phyloP scores from a whole-genome alignment of 2,888 invertebrate genomes.

The Minunthozetes semirufus region DNA sequence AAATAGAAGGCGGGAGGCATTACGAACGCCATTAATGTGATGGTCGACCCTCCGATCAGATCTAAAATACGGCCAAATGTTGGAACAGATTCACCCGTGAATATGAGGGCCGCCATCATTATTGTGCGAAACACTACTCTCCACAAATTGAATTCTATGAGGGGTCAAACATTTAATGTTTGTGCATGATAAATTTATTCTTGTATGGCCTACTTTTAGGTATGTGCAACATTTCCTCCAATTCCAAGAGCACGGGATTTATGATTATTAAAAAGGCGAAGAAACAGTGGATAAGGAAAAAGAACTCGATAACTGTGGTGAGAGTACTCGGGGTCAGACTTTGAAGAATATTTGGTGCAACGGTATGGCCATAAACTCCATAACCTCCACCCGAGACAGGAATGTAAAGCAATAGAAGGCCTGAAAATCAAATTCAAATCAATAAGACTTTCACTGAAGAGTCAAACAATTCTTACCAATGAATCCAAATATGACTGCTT shows the following conservation, averaged over 20 bases:
- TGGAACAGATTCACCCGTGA: constrained; percentile 56
- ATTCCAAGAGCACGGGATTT: constrained; percentile 67
- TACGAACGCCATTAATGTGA: constrained; percentile 70
- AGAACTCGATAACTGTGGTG: constrained; percentile 56
- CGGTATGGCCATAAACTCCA: constrained; percentile 58
- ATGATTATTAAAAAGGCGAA: constrained; percentile 63
- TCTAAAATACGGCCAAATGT: constrained; percentile 79
- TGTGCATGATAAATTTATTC: no score
- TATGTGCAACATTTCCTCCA: constrained; percentile 68
- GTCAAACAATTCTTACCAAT: constrained; percentile 51
- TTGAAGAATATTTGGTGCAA: constrained; percentile 70
- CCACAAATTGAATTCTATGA: constrained; percentile 27
- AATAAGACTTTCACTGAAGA: not conserved
- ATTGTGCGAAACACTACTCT: constrained; percentile 9
- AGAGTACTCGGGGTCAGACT: constrained; percentile 55
- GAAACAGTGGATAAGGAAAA: constrained; percentile 61
- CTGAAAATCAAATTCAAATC: constrained; percentile 38
- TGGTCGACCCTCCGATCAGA: constrained; percentile 73
- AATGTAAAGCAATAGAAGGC: constrained; percentile 59
- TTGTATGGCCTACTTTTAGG: constrained; percentile 60
- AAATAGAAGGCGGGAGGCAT: constrained; percentile 74
- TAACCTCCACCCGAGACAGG: constrained; percentile 62
- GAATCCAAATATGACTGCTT: constrained; percentile 66
- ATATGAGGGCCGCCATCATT: not conserved
- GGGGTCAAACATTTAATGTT: no score